Evolutionary conservation across 2,888 invertebrate species (phyloP), one percentile per base, ranked within the genome.

Genomic region (Clepsis dumicolana): DNA sequence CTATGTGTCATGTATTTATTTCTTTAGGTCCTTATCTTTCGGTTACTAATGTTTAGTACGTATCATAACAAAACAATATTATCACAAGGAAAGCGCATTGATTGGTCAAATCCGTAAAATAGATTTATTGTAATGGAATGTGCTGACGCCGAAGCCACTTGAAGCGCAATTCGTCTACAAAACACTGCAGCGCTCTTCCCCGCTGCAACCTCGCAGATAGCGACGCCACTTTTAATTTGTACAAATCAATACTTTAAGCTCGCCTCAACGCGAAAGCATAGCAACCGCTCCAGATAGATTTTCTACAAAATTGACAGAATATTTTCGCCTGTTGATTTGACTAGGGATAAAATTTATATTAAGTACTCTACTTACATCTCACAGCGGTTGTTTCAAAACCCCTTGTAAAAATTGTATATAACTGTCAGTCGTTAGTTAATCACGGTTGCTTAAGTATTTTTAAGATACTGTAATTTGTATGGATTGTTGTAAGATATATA

Each of bases 401-500:
- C 4, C 7, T 35, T 32, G 8, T 56, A 12, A 29, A 35, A 50
- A 10, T 56, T 56, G n/a, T 56, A 38, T 21, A 41, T 54, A 14
- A 54, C 61, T 65, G 27, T 41, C 52, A 50, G 0, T 60, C 57
- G 21, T 18, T 41, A 60, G 16, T 52, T 65, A 64, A 57, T 64
- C 32, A 29, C 21, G 48, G 35, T 24, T 27, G 52, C 41, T 32
- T 21, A 21, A 59, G 62, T 67, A 57, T 56, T 35, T 67, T 53
- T 68, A 68, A 68, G 53, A 64, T 53, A 64, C 53, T 41, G 68
- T 16, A 27, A 48, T 57, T 38, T 21, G 50, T 50, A 63, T 67
- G 62, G 63, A 64, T 68, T 64, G 59, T 52, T 64, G 68, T 32
- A 41, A 44, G 63, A 35, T 53, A 61, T 29, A 5, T 5, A 29